Evolutionary conservation across 2,888 invertebrate species (phyloP).

Genomic region (Eudemis profundana): DNA sequence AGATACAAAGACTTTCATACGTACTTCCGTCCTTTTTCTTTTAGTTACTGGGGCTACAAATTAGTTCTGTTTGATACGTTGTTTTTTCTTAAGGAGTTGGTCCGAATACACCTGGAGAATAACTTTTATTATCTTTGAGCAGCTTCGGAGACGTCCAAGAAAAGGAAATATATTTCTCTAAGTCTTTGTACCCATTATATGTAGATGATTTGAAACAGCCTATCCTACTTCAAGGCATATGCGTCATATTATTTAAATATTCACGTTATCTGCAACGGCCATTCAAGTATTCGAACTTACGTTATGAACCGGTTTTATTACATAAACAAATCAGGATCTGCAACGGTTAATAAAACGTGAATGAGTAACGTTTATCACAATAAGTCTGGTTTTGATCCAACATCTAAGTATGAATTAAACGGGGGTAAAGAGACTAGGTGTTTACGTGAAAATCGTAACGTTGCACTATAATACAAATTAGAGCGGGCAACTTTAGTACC

Average conservation of each 20-base stretch:
- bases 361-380: not conserved
- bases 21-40: no score
- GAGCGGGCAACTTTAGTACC: no score
- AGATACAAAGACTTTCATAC: no score
- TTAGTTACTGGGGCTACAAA: no score
- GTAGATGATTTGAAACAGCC: not conserved
- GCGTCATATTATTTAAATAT: conserved; percentile 12
- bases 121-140: no score
- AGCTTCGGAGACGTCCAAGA: no score
- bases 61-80: no score
- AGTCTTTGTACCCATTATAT: no score
- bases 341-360: conserved; percentile 8
- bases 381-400: conserved; percentile 1
- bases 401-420: conserved; percentile 7
- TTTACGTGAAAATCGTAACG: not conserved
- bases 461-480: not conserved
- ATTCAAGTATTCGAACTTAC: conserved; percentile 26
- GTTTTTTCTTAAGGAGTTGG: no score
- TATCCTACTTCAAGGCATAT: not conserved
- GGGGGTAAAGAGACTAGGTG: not conserved
- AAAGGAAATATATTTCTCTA: no score
- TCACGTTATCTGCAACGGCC: conserved; percentile 25
- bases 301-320: conserved; percentile 30
- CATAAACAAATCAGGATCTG: conserved; percentile 28
- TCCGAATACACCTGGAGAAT: no score